phyloP scores from a whole-genome alignment of 2,797 vertebrate species.

The Megaceryle alcyon region DNA sequence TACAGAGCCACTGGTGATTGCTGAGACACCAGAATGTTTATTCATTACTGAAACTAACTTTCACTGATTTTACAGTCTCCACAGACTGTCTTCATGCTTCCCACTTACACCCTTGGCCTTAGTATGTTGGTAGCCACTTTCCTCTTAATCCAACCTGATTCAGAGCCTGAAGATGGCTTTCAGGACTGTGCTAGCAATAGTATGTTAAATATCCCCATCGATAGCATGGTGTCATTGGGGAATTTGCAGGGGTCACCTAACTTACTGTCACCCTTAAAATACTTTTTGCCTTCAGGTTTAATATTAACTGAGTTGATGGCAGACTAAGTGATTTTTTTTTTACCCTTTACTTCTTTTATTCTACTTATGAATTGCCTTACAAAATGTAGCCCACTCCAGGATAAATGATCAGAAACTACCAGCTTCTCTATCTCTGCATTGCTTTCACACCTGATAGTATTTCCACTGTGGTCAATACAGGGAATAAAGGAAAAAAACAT shows the following conservation, averaged over 20 bases:
- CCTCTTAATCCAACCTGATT: neutral
- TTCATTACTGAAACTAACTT: neutral
- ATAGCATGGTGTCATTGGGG: too few species aligned
- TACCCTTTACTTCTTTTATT: neutral
- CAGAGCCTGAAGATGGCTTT: neutral
- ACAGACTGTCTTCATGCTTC: neutral
- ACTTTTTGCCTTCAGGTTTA: neutral
- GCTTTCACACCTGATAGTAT: neutral
- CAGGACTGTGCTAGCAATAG: neutral
- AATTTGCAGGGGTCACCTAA: neutral
- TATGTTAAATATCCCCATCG: neutral
- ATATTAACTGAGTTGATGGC: neutral
- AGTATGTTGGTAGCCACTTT: neutral
- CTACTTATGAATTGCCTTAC: neutral
- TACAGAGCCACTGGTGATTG: neutral
- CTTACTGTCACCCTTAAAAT: neutral
- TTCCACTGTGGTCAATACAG: neutral
- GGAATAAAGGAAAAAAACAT: neutral
- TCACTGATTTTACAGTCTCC: neutral
- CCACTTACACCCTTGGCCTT: neutral
- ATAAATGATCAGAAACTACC: neutral
- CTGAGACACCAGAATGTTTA: neutral
- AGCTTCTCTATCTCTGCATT: neutral
- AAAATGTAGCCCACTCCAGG: neutral
- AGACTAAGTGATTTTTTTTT: neutral